Evolutionary conservation across 2,888 invertebrate species (phyloP).

Genomic region (Zonitis immaculata): DNA sequence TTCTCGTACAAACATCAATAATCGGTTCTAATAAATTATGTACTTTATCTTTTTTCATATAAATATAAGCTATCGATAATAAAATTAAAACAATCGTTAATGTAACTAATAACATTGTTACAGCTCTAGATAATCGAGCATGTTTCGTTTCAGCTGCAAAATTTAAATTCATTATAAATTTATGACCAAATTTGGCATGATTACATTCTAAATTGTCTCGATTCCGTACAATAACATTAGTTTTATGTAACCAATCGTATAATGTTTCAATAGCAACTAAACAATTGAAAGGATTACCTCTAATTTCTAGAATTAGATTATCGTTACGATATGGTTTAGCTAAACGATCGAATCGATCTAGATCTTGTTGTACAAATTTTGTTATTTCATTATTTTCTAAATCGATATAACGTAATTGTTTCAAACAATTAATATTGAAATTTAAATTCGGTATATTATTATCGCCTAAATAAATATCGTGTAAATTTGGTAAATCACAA

Average conservation of each 20-base stretch:
- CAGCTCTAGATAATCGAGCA: constrained; percentile 43
- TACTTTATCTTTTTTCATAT: constrained; percentile 58
- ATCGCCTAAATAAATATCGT: constrained; percentile 66
- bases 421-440: constrained; percentile 63
- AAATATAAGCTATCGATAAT: constrained; percentile 56
- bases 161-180: constrained; percentile 39
- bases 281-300: constrained; percentile 66
- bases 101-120: constrained; percentile 52
- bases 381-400: constrained; percentile 63
- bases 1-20: constrained; percentile 61
- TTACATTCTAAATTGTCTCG: constrained; percentile 54
- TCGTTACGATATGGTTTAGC: constrained; percentile 46
- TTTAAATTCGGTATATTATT: constrained; percentile 58
- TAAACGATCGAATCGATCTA: constrained; percentile 55
- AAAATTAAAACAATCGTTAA: constrained; percentile 54
- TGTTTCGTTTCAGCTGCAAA: constrained; percentile 38
- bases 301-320: constrained; percentile 58
- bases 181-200: constrained; percentile 36
- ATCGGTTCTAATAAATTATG: constrained; percentile 57
- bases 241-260: constrained; percentile 59
- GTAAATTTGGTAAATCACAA: constrained; percentile 62
- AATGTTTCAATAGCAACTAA: constrained; percentile 60
- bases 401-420: constrained; percentile 62
- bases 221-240: constrained; percentile 58
- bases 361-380: constrained; percentile 54